Base-by-base conservation (phyloP, 92 coral and sea anemone genomes). In the Zoanthus solanderi region DNA sequence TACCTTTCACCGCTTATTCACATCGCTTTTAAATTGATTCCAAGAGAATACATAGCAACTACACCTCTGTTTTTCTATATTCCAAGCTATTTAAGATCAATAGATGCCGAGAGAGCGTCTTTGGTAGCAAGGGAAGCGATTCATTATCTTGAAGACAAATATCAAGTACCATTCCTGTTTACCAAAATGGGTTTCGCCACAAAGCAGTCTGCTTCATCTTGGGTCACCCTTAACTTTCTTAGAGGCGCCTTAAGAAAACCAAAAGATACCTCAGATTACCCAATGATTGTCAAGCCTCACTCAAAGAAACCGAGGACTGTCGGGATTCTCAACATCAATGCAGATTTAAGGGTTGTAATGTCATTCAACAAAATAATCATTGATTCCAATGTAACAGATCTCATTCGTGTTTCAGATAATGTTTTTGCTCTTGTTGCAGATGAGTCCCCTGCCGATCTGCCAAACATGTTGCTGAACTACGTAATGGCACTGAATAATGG, bases 141-240 rank as follows among this genome's bases (percentile, higher is more conserved):
- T 65, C 73, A 44, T 45, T 80, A 37, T 65, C 74, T 80, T 15
- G 58, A 44, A 15, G 73, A 80, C 74, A 80, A 80, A 28, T 18
- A 80, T 18, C 85, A 80, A 80, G 85, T 80, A 2, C 85, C 85
- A 1, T 80, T 80, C 57, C 5, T 63, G 50, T 61, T 80, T 80
- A 29, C 73, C 17, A 80, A 46, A n/a, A 80, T 16, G 74, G 85
- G 73, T 9, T 61, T 80, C 44, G 17, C 44, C 10, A 34, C 11
- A 15, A 60, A 45, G 28, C 15, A 65, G 29, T 56, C 73, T 60
- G 73, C 75, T 2, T 44, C 85, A 6, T 80, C 85, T 0, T 80
- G 85, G 85, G 85, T 80, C 37, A 80, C 85, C 0, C 23, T 80
- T 13, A 80, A 80, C 74, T 80, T 80, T 30, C 73, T 80, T 80